Base-by-base conservation (phyloP, 2,113 vertebrate genomes). In the Eptatretus burgeri region DNA sequence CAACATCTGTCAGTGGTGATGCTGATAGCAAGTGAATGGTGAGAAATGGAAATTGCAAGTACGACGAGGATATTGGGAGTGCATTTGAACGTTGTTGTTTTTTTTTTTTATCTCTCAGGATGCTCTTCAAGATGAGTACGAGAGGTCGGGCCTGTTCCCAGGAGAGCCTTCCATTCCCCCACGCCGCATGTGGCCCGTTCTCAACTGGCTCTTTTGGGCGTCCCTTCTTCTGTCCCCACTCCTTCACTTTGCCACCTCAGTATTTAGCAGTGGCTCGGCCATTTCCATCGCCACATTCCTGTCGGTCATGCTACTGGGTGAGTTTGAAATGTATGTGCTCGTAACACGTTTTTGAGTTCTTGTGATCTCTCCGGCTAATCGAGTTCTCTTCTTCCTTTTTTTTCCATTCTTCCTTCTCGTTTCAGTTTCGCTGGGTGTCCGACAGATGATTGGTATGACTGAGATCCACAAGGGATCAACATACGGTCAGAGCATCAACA, bases 381-480 rank as follows among this genome's bases (percentile, higher is more conserved):
- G 27, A 41, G n/a, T 60, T 60, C 9, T 13, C 11, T 10, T 20
- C 13, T 60, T 60, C 11, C n/a, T 20, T 12, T 2, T 10, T 60
- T 60, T 10, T 60, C 10, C 56, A 9, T 13, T 20, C 56, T n/a
- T 60, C 11, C 11, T 67, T 20, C 68, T 65, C 68, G 71, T 70
- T 64, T 13, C 77, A 98, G 91, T 85, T 69, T 95, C 86, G 68
- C 74, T 98, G 69, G 87, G 84, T 64, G 87, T 94, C 66, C 85
- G 89, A 14, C 84, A 88, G 68, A 84, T 94, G 68, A 95, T 98
- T 67, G 89, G 89, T 65, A 85, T 94, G 68, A 94, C 91, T 0
- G 87, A 95, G 76, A 91, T 94, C 69, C 87, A 88, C 65, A 91
- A 89, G 53, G 91, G 91, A 71, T 98, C 91, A 72, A 98, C 82